Evolutionary conservation across 2,113 vertebrate genomes (phyloP).

Genomic region (Hippocampus mohnikei): DNA sequence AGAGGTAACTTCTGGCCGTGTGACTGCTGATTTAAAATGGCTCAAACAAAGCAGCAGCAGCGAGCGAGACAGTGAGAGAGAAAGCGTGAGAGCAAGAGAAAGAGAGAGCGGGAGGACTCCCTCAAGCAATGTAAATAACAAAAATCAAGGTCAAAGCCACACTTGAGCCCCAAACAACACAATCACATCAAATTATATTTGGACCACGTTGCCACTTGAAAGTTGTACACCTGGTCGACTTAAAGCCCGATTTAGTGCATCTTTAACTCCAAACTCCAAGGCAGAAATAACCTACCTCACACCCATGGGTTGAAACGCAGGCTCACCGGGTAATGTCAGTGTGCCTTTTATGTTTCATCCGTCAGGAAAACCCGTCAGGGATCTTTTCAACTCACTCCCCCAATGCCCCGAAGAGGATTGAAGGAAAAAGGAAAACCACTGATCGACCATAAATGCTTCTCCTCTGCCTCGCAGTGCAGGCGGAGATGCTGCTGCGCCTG

Average conservation of each 20-base stretch:
- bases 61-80: slow-evolving; percentile 14
- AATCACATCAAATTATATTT: neutral
- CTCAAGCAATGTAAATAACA: slow-evolving; percentile 46
- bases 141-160: slow-evolving; percentile 58
- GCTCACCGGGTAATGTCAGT: slow-evolving; percentile 24
- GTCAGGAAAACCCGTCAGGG: slow-evolving; percentile 22
- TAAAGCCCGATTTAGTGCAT: neutral
- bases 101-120: slow-evolving; percentile 37
- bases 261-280: neutral
- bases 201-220: neutral
- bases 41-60: slow-evolving; percentile 40
- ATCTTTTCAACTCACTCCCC: slow-evolving; percentile 19
- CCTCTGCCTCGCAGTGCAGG: slow-evolving; percentile 41
- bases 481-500: slow-evolving; percentile 55
- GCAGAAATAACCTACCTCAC: slow-evolving; percentile 57
- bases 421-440: slow-evolving; percentile 55
- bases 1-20: slow-evolving; percentile 53
- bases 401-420: slow-evolving; percentile 26
- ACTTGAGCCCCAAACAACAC: slow-evolving; percentile 32
- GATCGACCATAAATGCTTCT: slow-evolving; percentile 63
- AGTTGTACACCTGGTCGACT: neutral
- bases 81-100: slow-evolving; percentile 28
- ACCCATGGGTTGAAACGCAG: slow-evolving; percentile 43
- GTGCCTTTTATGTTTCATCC: slow-evolving; percentile 45
- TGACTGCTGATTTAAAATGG: slow-evolving; percentile 44